Conservation (phyloP, 2,113 vertebrate species). For the Apus apus region DNA sequence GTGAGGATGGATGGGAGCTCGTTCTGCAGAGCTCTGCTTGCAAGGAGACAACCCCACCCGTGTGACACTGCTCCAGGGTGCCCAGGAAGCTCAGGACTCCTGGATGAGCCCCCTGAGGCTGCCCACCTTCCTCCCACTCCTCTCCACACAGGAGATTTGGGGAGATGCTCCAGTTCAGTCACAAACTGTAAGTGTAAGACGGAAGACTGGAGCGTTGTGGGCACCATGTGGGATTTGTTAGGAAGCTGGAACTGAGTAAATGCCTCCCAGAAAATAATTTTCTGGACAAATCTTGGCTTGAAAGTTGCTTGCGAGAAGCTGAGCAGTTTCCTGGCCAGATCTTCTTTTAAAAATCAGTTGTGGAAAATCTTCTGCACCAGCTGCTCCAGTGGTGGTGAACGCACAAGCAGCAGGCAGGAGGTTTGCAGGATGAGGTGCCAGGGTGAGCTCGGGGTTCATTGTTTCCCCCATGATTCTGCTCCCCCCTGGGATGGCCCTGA, state of each 20-base stretch:
- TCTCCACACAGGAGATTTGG: not conserved
- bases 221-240: fast-evolving
- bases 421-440: not conserved
- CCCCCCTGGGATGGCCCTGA: not conserved
- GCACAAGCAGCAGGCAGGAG: not conserved
- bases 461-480: not conserved
- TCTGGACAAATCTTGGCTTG: not conserved
- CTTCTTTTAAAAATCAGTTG: not conserved
- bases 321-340: not conserved
- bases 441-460: not conserved
- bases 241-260: not conserved
- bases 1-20: not conserved
- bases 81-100: not conserved
- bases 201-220: not conserved
- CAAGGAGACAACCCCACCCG: not conserved
- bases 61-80: fast-evolving
- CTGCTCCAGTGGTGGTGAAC: not conserved
- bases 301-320: not conserved
- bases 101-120: not conserved
- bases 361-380: not conserved
- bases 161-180: not conserved
- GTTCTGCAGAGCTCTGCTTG: not conserved
- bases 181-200: not conserved
- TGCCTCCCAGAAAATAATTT: not conserved
- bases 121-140: not conserved